Percentiles rank a stretch among this genome's conserved stretches.
phyloP scores from a whole-genome alignment of 1,140 invertebrate genomes.

The Lysiphlebus fabarum region DNA sequence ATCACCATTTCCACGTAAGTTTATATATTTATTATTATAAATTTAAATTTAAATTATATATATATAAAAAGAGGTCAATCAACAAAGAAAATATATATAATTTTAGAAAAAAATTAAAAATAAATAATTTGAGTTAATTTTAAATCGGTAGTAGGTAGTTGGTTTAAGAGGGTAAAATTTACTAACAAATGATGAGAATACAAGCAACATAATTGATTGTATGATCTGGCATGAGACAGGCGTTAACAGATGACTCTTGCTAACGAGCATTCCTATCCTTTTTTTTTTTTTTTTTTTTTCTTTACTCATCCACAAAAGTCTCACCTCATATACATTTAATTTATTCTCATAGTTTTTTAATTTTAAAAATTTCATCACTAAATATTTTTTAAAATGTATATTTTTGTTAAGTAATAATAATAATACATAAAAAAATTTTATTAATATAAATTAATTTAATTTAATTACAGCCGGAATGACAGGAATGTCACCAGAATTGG shows the following conservation, averaged over 20 bases:
- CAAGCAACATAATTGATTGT: constrained; percentile 54
- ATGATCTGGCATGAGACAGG: constrained; percentile 53
- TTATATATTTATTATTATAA: too few species aligned
- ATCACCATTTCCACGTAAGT: constrained; percentile 19
- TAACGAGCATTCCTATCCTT: constrained; percentile 53
- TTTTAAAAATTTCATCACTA: neutral
- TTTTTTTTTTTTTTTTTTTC: constrained; percentile 4
- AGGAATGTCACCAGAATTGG: constrained; percentile 66
- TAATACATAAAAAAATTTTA: neutral
- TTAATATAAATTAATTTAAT: constrained; percentile 27
- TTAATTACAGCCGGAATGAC: constrained; percentile 56
- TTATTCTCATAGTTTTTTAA: constrained; percentile 3
- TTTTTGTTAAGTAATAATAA: too few species aligned
- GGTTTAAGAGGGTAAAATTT: constrained; percentile 29
- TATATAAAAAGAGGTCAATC: too few species aligned
- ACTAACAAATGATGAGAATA: constrained; percentile 52
- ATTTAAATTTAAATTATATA: too few species aligned
- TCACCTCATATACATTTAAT: constrained; percentile 8
- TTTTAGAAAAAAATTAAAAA: too few species aligned
- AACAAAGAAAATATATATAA: too few species aligned
- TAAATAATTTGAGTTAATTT: constrained; percentile 45
- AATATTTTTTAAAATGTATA: neutral
- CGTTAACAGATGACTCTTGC: constrained; percentile 55
- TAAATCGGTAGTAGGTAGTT: constrained; percentile 49
- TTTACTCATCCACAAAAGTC: neutral